These are phyloP conservation scores for Probosciger aterrimus DNA, from an alignment of 2,113 vertebrate genomes.

Conservation along the genomic window DNA sequence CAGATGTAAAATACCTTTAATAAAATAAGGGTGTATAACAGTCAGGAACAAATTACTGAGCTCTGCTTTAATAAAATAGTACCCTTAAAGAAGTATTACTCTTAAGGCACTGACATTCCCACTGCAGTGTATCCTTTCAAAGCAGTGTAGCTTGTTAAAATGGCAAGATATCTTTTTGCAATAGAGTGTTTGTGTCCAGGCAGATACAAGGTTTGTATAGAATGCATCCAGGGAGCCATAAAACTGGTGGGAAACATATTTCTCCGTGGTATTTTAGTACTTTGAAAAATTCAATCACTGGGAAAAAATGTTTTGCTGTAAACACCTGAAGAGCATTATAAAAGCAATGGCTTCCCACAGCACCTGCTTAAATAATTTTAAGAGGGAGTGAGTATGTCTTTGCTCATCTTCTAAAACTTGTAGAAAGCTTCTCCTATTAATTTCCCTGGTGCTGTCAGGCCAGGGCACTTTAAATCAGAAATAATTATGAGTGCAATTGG, in stretches of 20 bases:
- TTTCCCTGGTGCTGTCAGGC: slow-evolving; percentile 45
- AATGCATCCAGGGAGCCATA: slow-evolving; percentile 66
- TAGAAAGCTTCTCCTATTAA: slow-evolving; percentile 50
- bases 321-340: slow-evolving; percentile 75
- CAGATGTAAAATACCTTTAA: slow-evolving; percentile 69
- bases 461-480: slow-evolving; percentile 43
- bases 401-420: slow-evolving; percentile 33
- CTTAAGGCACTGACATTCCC: slow-evolving; percentile 50
- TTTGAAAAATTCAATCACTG: slow-evolving; percentile 75
- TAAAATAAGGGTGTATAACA: slow-evolving; percentile 69
- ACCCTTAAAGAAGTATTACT: slow-evolving; percentile 65
- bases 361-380: slow-evolving; percentile 73
- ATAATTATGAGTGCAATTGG: slow-evolving; percentile 40
- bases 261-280: slow-evolving; percentile 72
- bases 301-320: slow-evolving; percentile 76
- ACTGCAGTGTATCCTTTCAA: slow-evolving; percentile 35
- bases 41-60: slow-evolving; percentile 68
- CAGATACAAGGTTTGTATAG: slow-evolving; percentile 66
- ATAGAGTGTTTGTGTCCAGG: slow-evolving; percentile 64
- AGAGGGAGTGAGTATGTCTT: slow-evolving; percentile 39
- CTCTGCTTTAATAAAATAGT: slow-evolving; percentile 70
- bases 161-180: slow-evolving; percentile 63
- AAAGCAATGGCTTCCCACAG: slow-evolving; percentile 66
- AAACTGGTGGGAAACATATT: slow-evolving; percentile 74
- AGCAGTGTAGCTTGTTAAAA: slow-evolving; percentile 60